Percentiles rank a stretch among this genome's conserved stretches.
Conservation (phyloP, 1,140 invertebrate species). For the Maniola jurtina region DNA sequence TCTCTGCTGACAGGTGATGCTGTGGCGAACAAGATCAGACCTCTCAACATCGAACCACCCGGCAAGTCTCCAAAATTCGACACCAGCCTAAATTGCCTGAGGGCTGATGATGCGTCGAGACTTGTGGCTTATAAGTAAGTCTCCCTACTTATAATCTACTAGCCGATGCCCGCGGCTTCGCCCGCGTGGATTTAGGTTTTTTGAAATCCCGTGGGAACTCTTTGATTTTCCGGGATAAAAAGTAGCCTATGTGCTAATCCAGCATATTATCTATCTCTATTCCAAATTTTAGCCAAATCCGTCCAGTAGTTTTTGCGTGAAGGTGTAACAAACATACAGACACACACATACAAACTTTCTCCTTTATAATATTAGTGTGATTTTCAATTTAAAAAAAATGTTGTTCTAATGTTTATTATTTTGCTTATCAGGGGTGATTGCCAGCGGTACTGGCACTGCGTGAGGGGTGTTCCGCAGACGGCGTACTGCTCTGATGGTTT, state of each 20-base stretch:
- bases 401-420: not conserved
- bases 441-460: constrained; percentile 62
- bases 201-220: too few relatives aligned
- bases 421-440: constrained; percentile 55
- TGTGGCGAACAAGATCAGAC: constrained; percentile 33
- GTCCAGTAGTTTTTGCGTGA: too few relatives aligned
- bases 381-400: too few relatives aligned
- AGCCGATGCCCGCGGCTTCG: too few relatives aligned
- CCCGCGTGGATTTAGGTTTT: too few relatives aligned
- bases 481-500: constrained; percentile 58
- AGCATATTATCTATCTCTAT: too few relatives aligned
- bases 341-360: too few relatives aligned
- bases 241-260: too few relatives aligned
- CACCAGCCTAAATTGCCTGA: constrained; percentile 45
- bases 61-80: constrained; percentile 25
- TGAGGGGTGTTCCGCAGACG: constrained; percentile 42
- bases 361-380: not conserved
- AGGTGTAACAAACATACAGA: too few relatives aligned
- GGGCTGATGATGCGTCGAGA: constrained; percentile 40
- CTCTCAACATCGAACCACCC: constrained; percentile 22
- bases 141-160: not conserved
- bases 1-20: constrained; percentile 35
- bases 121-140: constrained; percentile 55
- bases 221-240: too few relatives aligned
- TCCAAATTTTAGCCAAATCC: too few relatives aligned